phyloP scores from a whole-genome alignment of 2,888 invertebrate species.

The Andrena trimmerana region DNA sequence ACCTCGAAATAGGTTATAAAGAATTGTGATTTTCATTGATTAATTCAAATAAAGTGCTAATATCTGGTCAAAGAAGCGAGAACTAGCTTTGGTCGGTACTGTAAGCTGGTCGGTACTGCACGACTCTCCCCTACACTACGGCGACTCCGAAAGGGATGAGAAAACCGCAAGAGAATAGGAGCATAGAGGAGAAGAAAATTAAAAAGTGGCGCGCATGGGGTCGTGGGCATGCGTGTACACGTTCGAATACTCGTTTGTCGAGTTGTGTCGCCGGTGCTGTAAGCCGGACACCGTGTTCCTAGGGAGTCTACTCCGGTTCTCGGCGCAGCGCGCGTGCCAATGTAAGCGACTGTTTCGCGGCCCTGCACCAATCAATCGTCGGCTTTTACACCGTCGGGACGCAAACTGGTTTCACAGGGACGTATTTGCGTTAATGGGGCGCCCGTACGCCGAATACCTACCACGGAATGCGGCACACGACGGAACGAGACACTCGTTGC shows the following conservation, averaged over 20 bases:
- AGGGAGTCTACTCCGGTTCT: conserved; percentile 60
- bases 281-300: conserved; percentile 48
- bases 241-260: conserved; percentile 55
- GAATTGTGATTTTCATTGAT: too few relatives aligned
- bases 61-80: too few relatives aligned
- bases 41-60: too few relatives aligned
- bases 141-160: background rate
- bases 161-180: background rate
- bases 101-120: too few relatives aligned
- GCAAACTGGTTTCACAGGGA: conserved; percentile 66
- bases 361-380: conserved; percentile 67
- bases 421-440: conserved; percentile 69
- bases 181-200: conserved; percentile 24
- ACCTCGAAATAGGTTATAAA: too few relatives aligned
- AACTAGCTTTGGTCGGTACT: too few relatives aligned
- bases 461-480: conserved; percentile 34
- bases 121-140: too few relatives aligned
- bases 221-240: conserved; percentile 19
- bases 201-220: conserved; percentile 17
- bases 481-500: background rate
- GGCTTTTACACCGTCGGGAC: conserved; percentile 62
- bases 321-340: conserved; percentile 67
- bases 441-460: conserved; percentile 53
- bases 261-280: conserved; percentile 43
- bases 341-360: conserved; percentile 68